A percentile compares a stretch with the other conserved stretches of the same genome.
Conservation (phyloP, 1,140 invertebrate species). For the Ceratina australensis region DNA sequence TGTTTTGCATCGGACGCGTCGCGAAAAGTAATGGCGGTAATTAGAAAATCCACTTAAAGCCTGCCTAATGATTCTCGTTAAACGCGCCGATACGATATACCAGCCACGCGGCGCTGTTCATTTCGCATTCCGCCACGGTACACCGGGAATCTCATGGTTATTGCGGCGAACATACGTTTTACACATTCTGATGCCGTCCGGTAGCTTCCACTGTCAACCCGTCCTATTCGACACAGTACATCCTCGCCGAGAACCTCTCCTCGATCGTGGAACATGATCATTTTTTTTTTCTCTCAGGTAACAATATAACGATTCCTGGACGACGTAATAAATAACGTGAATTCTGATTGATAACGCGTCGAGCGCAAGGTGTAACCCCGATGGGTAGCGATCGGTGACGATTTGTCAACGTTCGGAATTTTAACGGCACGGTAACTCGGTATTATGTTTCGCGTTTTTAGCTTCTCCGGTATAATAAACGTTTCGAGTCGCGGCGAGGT, state of each 20-base stretch:
- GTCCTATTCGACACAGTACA: too few species aligned
- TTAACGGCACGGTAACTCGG: slow-evolving; percentile 42
- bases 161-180: slow-evolving; percentile 21
- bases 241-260: too few species aligned
- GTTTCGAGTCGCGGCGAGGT: slow-evolving; percentile 35
- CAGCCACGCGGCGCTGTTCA: background rate
- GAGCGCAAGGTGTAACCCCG: slow-evolving; percentile 1
- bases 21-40: slow-evolving; percentile 29
- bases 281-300: too few species aligned
- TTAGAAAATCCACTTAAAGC: slow-evolving; percentile 42
- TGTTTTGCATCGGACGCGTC: background rate
- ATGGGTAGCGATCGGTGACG: background rate
- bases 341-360: slow-evolving; percentile 28
- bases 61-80: slow-evolving; percentile 38
- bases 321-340: slow-evolving; percentile 15
- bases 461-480: slow-evolving; percentile 35
- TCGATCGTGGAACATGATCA: too few species aligned
- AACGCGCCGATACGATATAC: slow-evolving; percentile 7
- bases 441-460: slow-evolving; percentile 50
- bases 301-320: too few species aligned
- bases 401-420: slow-evolving; percentile 58
- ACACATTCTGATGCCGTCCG: slow-evolving; percentile 1
- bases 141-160: slow-evolving; percentile 19
- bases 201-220: background rate
- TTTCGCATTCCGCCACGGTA: slow-evolving; percentile 29